phyloP scores from a whole-genome alignment of 2,113 vertebrate species.

The Castor canadensis region DNA sequence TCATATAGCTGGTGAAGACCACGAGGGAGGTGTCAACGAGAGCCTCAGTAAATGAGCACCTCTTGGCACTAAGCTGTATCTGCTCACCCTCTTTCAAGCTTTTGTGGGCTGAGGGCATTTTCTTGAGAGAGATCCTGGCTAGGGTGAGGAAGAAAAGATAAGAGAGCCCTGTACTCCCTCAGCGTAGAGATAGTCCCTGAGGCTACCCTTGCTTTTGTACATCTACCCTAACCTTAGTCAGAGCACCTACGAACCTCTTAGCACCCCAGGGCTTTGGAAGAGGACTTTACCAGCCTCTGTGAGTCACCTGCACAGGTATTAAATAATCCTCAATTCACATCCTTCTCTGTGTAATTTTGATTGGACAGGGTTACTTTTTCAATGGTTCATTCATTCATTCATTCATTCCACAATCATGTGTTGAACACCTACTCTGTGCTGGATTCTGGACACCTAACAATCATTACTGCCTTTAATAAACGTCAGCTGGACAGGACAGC shows the following conservation, averaged over 20 bases:
- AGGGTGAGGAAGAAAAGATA: background rate
- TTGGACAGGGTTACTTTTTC: background rate
- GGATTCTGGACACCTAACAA: background rate
- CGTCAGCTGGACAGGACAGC: background rate
- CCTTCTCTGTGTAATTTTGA: background rate
- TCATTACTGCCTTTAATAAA: background rate
- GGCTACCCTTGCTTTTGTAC: background rate
- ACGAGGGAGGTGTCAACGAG: constrained; percentile 86
- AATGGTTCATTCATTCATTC: background rate
- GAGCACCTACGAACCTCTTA: too few relatives aligned
- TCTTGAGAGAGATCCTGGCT: too few relatives aligned
- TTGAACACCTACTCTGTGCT: background rate
- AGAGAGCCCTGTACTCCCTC: background rate
- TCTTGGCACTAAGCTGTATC: too few relatives aligned
- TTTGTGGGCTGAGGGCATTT: too few relatives aligned
- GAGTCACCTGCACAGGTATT: background rate
- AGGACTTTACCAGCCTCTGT: too few relatives aligned
- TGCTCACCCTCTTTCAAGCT: too few relatives aligned
- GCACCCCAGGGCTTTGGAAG: too few relatives aligned
- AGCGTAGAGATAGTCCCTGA: background rate
- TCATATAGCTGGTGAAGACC: constrained; percentile 92
- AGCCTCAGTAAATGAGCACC: background rate
- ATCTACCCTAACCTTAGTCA: background rate
- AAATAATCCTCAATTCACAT: background rate
- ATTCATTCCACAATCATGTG: background rate